Evolutionary conservation across 2,888 invertebrate species (phyloP), one percentile per base, ranked within the genome.

Genomic region (Stenichneumon culpator): DNA sequence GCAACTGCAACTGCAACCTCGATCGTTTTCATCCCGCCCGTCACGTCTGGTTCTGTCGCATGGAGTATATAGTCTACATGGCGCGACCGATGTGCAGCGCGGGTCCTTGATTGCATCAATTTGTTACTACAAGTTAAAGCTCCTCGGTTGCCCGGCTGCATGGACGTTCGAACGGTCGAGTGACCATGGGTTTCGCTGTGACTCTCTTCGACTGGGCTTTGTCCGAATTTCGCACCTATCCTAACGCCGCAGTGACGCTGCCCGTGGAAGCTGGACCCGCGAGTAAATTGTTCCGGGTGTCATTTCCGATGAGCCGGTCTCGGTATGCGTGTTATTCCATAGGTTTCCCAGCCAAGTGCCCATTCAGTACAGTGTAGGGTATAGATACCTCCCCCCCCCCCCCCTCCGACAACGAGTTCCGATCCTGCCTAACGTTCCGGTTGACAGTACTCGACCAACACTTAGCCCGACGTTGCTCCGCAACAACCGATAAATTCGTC

Each of bases 51-150:
- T 47, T 74, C 63, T 19, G 75, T 69, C 69, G 77, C 36, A 32
- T 47, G 63, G 68, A 32, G 39, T 14, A 65, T 44, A 65, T 44
- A 68, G 60, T 39, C 39, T 70, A 69, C 67, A 81, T 54, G 11
- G 54, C 39, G 16, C 75, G 65, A 79, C 79, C 87, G 79, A 83
- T 81, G 79, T 63, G 82, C 79, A 68, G 79, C 77, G 74, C 82
- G 75, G 67, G 86, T 80, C 84, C 86, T 88, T 88, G 88, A 89
- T 88, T 88, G 78, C 88, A 86, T 88, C 88, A 90, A 89, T 90
- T 89, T 88, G 87, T 88, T 88, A 86, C 87, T 86, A 87, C 86
- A 87, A 87, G 85, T 87, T 87, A 83, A 86, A 88, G 83, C 87
- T 77, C 78, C 77, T 32, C 44, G 78, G 77, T 80, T 79, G 75